These are phyloP conservation scores for Idaea aversata DNA, from an alignment of 2,888 invertebrate genomes.

Conservation along the genomic window DNA sequence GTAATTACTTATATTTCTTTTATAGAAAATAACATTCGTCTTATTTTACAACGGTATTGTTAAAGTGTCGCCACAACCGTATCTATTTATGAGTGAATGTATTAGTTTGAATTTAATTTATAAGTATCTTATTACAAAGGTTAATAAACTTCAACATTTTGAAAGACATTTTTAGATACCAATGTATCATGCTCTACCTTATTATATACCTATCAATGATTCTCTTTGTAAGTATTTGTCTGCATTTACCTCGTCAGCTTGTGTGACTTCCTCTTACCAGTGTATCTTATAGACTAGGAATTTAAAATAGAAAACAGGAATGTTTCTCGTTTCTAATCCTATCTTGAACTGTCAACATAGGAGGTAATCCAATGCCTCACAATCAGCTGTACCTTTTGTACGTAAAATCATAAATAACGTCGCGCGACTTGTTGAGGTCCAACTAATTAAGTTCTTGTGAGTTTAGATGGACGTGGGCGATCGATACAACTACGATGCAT, in stretches of 20 bases:
- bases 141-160: no score
- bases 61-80: neutral
- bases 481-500: slow-evolving; percentile 51
- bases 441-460: slow-evolving; percentile 77
- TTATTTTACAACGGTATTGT: slow-evolving; percentile 12
- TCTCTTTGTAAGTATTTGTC: neutral
- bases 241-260: neutral
- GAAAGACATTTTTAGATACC: no score
- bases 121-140: neutral
- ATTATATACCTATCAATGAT: no score
- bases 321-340: slow-evolving; percentile 35
- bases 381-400: slow-evolving; percentile 59
- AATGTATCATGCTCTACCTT: no score
- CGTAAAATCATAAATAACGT: slow-evolving; percentile 69
- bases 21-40: slow-evolving; percentile 25
- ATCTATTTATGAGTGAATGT: neutral
- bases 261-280: slow-evolving; percentile 15
- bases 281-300: neutral
- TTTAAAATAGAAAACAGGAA: neutral
- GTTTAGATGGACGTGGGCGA: slow-evolving; percentile 61
- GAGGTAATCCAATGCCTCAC: slow-evolving; percentile 51
- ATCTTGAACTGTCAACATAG: slow-evolving; percentile 40
- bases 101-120: neutral
- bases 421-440: slow-evolving; percentile 58
- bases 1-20: slow-evolving; percentile 26